These are phyloP conservation scores for Protonibea diacanthus DNA, from an alignment of 2,797 vertebrate species.

Conservation along the genomic window DNA sequence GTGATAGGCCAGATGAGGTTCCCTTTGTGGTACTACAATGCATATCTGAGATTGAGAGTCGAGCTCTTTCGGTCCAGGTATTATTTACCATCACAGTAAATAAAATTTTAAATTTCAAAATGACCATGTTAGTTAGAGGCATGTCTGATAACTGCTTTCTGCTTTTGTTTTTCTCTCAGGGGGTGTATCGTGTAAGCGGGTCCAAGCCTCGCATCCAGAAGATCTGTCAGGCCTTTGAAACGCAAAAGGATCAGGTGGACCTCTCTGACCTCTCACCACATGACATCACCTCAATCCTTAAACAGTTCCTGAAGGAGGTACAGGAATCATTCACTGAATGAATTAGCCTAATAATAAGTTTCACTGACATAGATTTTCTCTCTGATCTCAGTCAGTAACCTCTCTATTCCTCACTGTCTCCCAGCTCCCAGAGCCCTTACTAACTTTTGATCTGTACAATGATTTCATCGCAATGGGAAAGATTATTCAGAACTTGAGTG, in stretches of 20 bases:
- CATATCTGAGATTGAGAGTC: constrained; percentile 91
- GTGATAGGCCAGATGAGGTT: constrained; percentile 85
- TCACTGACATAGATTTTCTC: background rate
- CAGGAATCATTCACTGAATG: background rate
- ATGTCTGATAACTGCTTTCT: background rate
- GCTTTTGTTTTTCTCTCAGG: constrained; percentile 77
- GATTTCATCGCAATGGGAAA: constrained; percentile 89
- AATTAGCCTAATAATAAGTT: background rate
- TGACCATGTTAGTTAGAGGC: background rate
- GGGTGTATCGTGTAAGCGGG: constrained; percentile 94
- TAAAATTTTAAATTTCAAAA: background rate
- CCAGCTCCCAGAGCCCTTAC: constrained; percentile 92
- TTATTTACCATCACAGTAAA: background rate
- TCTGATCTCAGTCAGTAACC: background rate
- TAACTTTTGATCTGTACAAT: constrained; percentile 90
- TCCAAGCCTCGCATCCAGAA: constrained; percentile 93
- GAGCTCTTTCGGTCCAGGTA: constrained; percentile 92
- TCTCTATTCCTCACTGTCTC: constrained; percentile 22
- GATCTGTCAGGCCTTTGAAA: constrained; percentile 93
- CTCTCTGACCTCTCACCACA: constrained; percentile 93
- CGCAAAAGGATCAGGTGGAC: constrained; percentile 89
- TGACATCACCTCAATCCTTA: constrained; percentile 92
- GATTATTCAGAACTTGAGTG: constrained; percentile 82
- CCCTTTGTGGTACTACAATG: constrained; percentile 91
- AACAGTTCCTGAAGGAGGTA: constrained; percentile 96